Percentiles rank a stretch among this genome's conserved stretches.
These are phyloP conservation scores for Andricus grossulariae DNA, from an alignment of 1,140 invertebrate genomes.

Conservation along the genomic window DNA sequence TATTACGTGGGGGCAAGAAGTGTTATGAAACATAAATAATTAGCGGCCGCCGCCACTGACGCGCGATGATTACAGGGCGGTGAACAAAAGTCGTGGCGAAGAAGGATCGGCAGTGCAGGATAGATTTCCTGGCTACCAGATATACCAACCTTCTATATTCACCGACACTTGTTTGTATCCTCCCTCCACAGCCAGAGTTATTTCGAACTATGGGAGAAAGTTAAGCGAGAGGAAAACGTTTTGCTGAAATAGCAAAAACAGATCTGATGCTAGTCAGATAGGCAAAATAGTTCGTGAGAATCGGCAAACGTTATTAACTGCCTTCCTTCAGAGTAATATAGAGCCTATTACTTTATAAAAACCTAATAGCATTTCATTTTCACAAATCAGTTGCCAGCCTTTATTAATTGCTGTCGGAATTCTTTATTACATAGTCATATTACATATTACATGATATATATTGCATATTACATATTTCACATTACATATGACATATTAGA, in stretches of 20 bases:
- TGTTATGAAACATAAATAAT: slow-evolving; percentile 77
- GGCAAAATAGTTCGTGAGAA: slow-evolving; percentile 25
- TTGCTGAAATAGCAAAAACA: slow-evolving; percentile 6
- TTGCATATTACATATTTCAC: too few relatives aligned
- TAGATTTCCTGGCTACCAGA: slow-evolving; percentile 64
- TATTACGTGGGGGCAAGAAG: slow-evolving; percentile 73
- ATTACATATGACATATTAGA: too few relatives aligned
- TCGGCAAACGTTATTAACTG: slow-evolving; percentile 14
- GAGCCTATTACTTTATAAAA: too few relatives aligned
- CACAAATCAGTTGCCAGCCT: too few relatives aligned
- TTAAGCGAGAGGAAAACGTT: background rate
- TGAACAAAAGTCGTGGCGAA: slow-evolving; percentile 69
- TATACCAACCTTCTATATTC: slow-evolving; percentile 57
- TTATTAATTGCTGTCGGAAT: too few relatives aligned
- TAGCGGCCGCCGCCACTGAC: slow-evolving; percentile 75
- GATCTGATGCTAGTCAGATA: slow-evolving; percentile 10
- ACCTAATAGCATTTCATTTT: too few relatives aligned
- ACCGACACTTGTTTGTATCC: slow-evolving; percentile 37
- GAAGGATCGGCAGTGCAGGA: slow-evolving; percentile 49
- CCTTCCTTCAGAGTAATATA: background rate
- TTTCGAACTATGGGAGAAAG: slow-evolving; percentile 40
- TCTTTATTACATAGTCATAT: too few relatives aligned
- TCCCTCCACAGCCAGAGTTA: slow-evolving; percentile 38
- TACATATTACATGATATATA: too few relatives aligned
- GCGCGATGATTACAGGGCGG: slow-evolving; percentile 76